phyloP scores from a whole-genome alignment of 2,888 invertebrate species.

The Ennomos fuscantarius region DNA sequence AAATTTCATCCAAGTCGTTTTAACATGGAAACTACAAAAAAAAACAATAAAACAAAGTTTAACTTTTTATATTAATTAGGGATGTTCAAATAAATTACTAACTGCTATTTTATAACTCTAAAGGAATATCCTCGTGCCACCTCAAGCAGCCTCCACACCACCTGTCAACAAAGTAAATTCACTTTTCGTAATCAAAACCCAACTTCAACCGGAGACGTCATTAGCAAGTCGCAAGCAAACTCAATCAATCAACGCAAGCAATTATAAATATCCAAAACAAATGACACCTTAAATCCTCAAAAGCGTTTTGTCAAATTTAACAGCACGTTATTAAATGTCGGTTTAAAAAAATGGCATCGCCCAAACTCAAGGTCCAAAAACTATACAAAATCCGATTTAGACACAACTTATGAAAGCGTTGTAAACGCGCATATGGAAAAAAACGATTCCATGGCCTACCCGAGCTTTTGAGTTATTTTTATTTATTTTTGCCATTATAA shows the following conservation, averaged over 20 bases:
- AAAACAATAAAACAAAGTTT: no score
- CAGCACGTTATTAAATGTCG: constrained; percentile 57
- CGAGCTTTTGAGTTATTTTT: no score
- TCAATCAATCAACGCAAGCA: constrained; percentile 37
- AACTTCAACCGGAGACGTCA: constrained; percentile 7
- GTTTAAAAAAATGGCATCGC: constrained; percentile 51
- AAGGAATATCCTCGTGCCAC: no score
- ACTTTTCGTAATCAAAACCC: constrained; percentile 5
- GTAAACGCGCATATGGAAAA: no score
- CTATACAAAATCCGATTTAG: constrained; percentile 48
- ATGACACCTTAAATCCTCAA: constrained; percentile 62
- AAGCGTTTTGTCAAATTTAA: constrained; percentile 65
- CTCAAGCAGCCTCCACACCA: not conserved
- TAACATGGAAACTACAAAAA: no score
- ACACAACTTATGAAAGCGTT: not conserved
- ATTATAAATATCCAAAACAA: constrained; percentile 43
- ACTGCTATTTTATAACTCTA: no score
- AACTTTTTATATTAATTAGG: no score
- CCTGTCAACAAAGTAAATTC: constrained; percentile 1
- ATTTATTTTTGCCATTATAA: no score
- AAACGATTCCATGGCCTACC: no score
- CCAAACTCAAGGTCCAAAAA: constrained; percentile 10
- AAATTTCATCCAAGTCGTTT: no score
- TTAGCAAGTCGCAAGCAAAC: constrained; percentile 28
- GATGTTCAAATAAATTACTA: no score